Evolutionary conservation across 1,140 invertebrate genomes (phyloP).

Genomic region (Nylanderia fulva): DNA sequence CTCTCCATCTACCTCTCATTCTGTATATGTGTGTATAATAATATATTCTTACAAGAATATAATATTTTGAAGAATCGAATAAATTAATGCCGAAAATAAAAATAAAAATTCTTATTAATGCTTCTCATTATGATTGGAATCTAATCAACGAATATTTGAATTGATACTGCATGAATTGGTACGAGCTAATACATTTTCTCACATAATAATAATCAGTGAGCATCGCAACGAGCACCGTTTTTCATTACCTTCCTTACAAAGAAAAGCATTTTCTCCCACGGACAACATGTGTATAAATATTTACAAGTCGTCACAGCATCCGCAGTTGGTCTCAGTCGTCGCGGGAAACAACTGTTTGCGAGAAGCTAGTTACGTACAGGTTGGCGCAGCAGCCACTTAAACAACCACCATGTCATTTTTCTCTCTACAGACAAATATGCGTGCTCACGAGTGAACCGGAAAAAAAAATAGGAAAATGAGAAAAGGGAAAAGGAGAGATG

Average conservation of each 20-base stretch:
- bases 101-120: not conserved
- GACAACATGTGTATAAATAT: constrained; percentile 33
- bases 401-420: not conserved
- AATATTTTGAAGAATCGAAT: not conserved
- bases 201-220: not conserved
- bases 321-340: constrained; percentile 19
- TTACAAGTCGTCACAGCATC: constrained; percentile 56
- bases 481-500: not conserved
- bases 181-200: not conserved
- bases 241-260: constrained; percentile 21
- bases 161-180: constrained; percentile 3
- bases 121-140: constrained; percentile 5
- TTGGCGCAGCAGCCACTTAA: constrained; percentile 5
- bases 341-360: constrained; percentile 12
- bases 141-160: constrained; percentile 16
- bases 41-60: too few species aligned
- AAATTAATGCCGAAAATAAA: not conserved
- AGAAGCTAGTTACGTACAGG: constrained; percentile 23
- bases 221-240: not conserved
- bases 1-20: too few species aligned
- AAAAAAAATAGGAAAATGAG: not conserved
- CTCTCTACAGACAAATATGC: not conserved
- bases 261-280: not conserved
- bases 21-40: too few species aligned
- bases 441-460: not conserved